Conservation (phyloP, 2,888 invertebrate genomes). For the Rotaria sp. region DNA sequence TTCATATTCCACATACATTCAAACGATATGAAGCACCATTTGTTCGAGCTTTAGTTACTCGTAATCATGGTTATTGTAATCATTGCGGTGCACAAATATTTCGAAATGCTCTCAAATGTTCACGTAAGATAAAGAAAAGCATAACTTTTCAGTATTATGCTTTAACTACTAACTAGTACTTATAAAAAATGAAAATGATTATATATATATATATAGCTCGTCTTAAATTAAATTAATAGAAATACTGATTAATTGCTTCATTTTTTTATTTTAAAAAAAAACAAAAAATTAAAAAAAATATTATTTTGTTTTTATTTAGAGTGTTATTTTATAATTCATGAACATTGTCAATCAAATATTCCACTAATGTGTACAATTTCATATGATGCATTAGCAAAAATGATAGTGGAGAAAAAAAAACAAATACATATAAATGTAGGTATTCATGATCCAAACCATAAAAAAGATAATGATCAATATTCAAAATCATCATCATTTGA, state of each 20-base stretch:
- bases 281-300: too few species aligned
- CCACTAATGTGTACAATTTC: neutral
- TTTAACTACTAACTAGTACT: neutral
- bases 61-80: neutral
- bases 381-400: neutral
- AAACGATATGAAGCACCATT: neutral
- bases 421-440: too few species aligned
- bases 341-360: neutral
- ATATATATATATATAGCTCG: too few species aligned
- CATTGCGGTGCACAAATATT: neutral
- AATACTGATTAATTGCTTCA: too few species aligned
- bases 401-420: neutral
- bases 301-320: neutral
- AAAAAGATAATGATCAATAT: too few species aligned
- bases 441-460: neutral
- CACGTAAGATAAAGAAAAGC: neutral
- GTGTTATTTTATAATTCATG: constrained; percentile 13
- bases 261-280: too few species aligned
- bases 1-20: constrained; percentile 13
- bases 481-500: neutral
- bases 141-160: neutral
- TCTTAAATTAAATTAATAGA: too few species aligned
- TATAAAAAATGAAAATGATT: neutral
- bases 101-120: neutral
- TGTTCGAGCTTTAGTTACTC: neutral